Evolutionary conservation across 2,888 invertebrate genomes (phyloP), one percentile per base, ranked within the genome.

Genomic region (Apeira syringaria): DNA sequence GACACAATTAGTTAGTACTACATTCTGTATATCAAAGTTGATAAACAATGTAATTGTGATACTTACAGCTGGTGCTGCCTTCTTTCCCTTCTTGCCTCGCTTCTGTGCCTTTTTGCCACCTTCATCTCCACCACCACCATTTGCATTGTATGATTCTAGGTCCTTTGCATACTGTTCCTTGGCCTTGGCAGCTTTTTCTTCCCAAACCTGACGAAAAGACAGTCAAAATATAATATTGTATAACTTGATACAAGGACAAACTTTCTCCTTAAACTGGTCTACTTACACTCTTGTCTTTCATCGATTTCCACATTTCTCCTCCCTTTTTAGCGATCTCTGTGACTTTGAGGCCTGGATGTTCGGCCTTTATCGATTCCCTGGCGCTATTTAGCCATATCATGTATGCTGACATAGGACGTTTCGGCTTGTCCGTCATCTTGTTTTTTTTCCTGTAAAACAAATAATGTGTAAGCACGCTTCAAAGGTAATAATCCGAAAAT

Each of bases 321-420:
- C 95, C 99, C 71, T 96, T 97, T 86, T 98, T 98, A 26, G 98
- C 95, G 48, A 99, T 94, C 70, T 99, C 99, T 5, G 97, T 97
- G 13, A 99, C 94, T 69, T 94, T 94, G 52, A 98, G 94, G 50
- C 97, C 98, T 15, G 99, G 98, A 90, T 96, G 93, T 34, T 98
- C 96, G 20, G 94, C 90, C 82, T 98, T 99, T 56, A 99, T 96
- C 57, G 92, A 89, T 64, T 97, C 96, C 59, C 99, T 92, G 47
- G 92, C 94, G 59, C 95, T 97, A 78, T 96, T 98, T 58, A 99
- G 91, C 98, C 98, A 99, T 58, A 99, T 79, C 95, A 99, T 97
- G 79, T 97, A 99, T 1, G 97, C 98, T 32, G 98, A 95, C 71
- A 94, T 92, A 24, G 98, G 96, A 72, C 98, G 93, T 87, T 99